A percentile compares a stretch with the other conserved stretches of the same genome.
phyloP scores from a whole-genome alignment of 2,888 invertebrate species.

The Caenorhabditis afra region DNA sequence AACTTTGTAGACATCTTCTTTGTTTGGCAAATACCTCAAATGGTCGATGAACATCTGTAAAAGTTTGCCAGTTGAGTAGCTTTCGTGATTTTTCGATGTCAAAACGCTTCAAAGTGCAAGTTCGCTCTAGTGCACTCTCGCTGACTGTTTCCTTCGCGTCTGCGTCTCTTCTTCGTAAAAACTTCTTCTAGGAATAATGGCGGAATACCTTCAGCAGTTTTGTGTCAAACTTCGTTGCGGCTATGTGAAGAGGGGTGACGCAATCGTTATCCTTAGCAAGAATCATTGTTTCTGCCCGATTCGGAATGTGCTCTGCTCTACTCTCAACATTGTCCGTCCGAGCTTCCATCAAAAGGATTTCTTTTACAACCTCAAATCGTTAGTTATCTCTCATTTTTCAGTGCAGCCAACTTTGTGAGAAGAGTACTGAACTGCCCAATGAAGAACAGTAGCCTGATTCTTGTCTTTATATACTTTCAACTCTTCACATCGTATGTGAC shows the following conservation, averaged over 20 bases:
- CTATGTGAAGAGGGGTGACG: slow-evolving; percentile 77
- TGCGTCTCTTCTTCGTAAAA: too few species aligned
- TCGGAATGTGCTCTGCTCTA: background rate
- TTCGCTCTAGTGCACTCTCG: too few species aligned
- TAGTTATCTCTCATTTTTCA: background rate
- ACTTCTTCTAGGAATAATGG: background rate
- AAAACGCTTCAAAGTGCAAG: too few species aligned
- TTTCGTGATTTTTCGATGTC: too few species aligned
- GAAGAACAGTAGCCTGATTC: slow-evolving; percentile 68
- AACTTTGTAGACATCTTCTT: slow-evolving; percentile 50
- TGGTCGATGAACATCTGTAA: background rate
- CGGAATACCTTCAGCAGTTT: slow-evolving; percentile 70
- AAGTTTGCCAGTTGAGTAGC: too few species aligned
- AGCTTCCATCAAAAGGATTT: background rate
- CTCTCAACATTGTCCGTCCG: too few species aligned
- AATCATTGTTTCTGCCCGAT: slow-evolving; percentile 22
- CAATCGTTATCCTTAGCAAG: slow-evolving; percentile 67
- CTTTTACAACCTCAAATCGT: slow-evolving; percentile 11
- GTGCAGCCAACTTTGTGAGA: slow-evolving; percentile 30
- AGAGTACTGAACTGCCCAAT: slow-evolving; percentile 72
- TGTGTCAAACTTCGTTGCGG: slow-evolving; percentile 67
- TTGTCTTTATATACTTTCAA: slow-evolving; percentile 29
- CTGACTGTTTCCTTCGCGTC: too few species aligned
- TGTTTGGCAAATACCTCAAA: background rate
- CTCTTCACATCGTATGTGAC: background rate